Base-by-base conservation (phyloP, 53 echinoderm and acorn worm species). In the Hippasteria phrygiana region DNA sequence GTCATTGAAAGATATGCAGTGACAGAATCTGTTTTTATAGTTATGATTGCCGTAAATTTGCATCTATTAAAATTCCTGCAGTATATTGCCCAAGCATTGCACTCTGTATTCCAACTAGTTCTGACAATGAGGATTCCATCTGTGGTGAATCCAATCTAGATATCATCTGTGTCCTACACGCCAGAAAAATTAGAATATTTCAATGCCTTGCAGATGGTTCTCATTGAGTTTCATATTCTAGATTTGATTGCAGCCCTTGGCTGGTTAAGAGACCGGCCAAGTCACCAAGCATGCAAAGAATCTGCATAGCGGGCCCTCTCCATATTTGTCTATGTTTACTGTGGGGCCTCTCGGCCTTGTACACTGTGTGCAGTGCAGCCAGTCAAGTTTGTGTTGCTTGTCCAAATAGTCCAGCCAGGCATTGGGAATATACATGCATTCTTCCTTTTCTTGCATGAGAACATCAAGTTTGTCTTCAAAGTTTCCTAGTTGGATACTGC, bases 241-340 rank as follows among this genome's bases (percentile, higher is more conserved):
- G 48, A 34, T 54, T 85, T 35, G 53, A 85, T 85, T 71, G 85
- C 71, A 70, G 71, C 85, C 71, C 51, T 69, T 37, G 84, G 67
- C 84, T 39, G 18, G 24, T 54, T 40, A 28, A 0, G 41, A 62
- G 40, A 56, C 50, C 64, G 47, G 50, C 85, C 85, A 71, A 85
- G 85, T 36, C 39, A 50, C 31, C 85, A 85, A 85, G 85, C 85
- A 85, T 85, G 85, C 71, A 70, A 85, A 85, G 85, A 85, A 85
- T 85, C 85, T 47, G 70, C 85, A 85, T 85, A 70, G 85, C 71
- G 34, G 85, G 85, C 85, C 35, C 85, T 70, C 85, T 85, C 85
- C 85, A 85, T 85, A 85, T 85, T 70, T 85, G 85, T 85, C 85
- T 85, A 70, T 85, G 85, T 85, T 85, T 85, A 85, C 85, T 85